Evolutionary conservation across 2,113 vertebrate species (phyloP).

Genomic region (Leiothrix lutea): DNA sequence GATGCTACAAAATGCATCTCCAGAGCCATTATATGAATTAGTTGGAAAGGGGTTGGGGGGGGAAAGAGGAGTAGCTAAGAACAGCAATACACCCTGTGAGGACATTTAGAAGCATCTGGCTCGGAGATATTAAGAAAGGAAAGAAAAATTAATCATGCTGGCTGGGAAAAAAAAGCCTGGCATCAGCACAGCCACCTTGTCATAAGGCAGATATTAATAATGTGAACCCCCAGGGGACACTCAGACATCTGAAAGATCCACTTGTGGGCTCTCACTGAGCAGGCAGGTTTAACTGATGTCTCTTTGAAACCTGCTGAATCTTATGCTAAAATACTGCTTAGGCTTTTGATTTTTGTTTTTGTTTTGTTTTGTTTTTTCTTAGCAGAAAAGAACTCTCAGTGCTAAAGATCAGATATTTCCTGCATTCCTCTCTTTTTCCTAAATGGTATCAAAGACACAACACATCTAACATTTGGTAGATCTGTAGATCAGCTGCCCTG

Average conservation of each 20-base stretch:
- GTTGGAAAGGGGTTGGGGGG: neutral
- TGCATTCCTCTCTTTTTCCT: neutral
- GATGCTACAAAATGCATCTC: slow-evolving; percentile 69
- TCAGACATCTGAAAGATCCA: slow-evolving; percentile 47
- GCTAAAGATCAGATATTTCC: neutral
- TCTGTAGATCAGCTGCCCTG: neutral
- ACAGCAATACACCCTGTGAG: slow-evolving; percentile 76
- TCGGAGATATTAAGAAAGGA: slow-evolving; percentile 84
- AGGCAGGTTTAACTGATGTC: slow-evolving; percentile 37
- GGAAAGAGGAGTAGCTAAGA: slow-evolving; percentile 68
- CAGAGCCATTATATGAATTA: slow-evolving; percentile 83
- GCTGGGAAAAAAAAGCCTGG: slow-evolving; percentile 23
- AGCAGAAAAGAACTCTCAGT: neutral
- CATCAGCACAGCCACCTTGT: slow-evolving; percentile 67
- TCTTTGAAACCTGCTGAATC: slow-evolving; percentile 24
- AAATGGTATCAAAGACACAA: neutral
- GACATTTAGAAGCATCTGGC: slow-evolving; percentile 72
- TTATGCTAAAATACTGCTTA: neutral
- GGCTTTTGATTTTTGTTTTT: neutral
- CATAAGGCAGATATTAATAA: slow-evolving; percentile 69
- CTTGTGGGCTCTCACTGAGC: slow-evolving; percentile 26
- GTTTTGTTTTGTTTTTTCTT: too few relatives aligned
- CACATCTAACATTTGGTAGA: neutral
- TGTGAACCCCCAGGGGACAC: slow-evolving; percentile 48
- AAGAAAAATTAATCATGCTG: slow-evolving; percentile 77